Base-by-base conservation (phyloP, 2,113 vertebrate genomes). In the Alligator mississippiensis region DNA sequence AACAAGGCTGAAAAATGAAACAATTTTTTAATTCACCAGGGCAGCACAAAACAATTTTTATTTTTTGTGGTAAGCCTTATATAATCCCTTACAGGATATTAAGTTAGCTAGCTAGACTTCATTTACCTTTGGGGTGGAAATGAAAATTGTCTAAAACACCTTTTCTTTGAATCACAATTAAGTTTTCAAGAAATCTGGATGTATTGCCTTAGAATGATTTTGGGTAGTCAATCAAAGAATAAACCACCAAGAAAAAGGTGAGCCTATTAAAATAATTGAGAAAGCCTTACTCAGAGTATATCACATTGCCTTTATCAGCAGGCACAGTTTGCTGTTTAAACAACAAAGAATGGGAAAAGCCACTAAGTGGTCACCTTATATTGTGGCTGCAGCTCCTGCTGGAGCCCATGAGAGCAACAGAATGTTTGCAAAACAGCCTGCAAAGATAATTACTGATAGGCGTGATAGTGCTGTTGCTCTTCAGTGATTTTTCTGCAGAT, bases 401-500 rank as follows among this genome's bases (percentile, higher is more conserved):
- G 70, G 77, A 76, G 5, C 21, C 19, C 82, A 13, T 10, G 11
- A 70, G 21, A 80, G 93, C 59, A 72, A 74, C 9, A 58, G 60
- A 60, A 28, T 18, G 54, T 30, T 75, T 79, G 84, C 47, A 57
- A 70, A 88, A 81, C 38, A 30, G 64, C 34, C 75, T 64, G 17
- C 74, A 54, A 61, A 28, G 38, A 54, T 47, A 83, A 77, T 75
- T 68, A 74, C 7, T 55, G 80, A 63, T 92, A 74, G 25, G 11
- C 47, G 22, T 64, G n/a, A 27, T 84, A 3, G 90, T 90, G 83
- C 75, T 70, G 74, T 87, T 82, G 25, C 62, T 82, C 16, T 0
- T 0, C 0, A 0, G 22, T 64, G 81, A n/a, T 0, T 2, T 64
- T 83, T 90, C 34, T 87, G 21, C 38, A 60, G 17, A 13, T 66